A percentile compares a stretch with the other conserved stretches of the same genome.
These are phyloP conservation scores for Colletes collaris DNA, from an alignment of 2,888 invertebrate genomes.

Conservation along the genomic window DNA sequence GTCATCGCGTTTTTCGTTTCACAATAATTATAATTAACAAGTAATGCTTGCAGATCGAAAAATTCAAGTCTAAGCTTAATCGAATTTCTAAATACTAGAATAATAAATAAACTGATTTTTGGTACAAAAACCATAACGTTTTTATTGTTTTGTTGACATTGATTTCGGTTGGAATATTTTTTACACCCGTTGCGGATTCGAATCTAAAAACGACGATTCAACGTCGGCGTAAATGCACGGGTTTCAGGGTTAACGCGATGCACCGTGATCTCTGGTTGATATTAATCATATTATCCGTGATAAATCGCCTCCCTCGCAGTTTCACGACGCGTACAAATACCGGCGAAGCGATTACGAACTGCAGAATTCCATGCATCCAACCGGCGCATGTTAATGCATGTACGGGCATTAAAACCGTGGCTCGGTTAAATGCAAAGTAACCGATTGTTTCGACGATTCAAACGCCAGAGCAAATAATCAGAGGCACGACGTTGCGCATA, in stretches of 20 bases:
- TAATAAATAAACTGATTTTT: no score
- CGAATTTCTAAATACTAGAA: slow-evolving; percentile 35
- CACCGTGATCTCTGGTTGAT: slow-evolving; percentile 11
- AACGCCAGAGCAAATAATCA: slow-evolving; percentile 5
- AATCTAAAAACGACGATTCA: neutral
- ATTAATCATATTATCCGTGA: slow-evolving; percentile 56
- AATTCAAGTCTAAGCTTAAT: slow-evolving; percentile 9
- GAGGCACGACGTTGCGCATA: neutral
- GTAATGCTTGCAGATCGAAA: neutral
- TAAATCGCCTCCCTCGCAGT: slow-evolving; percentile 48
- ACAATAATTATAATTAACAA: neutral
- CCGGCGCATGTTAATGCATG: slow-evolving; percentile 24
- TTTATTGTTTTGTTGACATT: neutral
- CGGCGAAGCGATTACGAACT: slow-evolving; percentile 12
- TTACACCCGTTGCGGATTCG: neutral
- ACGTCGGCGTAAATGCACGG: slow-evolving; percentile 4
- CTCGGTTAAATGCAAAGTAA: slow-evolving; percentile 15
- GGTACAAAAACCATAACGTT: no score
- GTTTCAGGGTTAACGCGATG: slow-evolving; percentile 27
- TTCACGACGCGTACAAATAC: slow-evolving; percentile 43
- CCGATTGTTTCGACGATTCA: slow-evolving; percentile 36
- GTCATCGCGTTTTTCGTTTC: slow-evolving; percentile 18
- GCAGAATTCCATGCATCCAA: slow-evolving; percentile 51
- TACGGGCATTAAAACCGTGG: slow-evolving; percentile 31
- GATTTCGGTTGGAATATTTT: no score